These are phyloP conservation scores for Piaya cayana DNA, from an alignment of 2,113 vertebrate species.

Conservation along the genomic window DNA sequence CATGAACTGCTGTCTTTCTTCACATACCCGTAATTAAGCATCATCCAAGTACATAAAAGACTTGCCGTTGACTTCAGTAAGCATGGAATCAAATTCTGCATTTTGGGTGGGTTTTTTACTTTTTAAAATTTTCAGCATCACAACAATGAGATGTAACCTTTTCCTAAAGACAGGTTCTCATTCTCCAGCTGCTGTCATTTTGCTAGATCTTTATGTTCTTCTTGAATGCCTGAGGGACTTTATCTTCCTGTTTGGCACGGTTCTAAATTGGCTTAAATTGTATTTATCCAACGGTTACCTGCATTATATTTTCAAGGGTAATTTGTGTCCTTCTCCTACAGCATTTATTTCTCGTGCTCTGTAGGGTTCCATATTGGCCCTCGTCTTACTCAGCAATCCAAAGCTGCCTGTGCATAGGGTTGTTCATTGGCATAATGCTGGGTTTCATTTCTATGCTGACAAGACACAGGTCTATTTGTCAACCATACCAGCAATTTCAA, in stretches of 20 bases:
- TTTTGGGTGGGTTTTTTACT: background rate
- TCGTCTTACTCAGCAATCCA: conserved; percentile 37
- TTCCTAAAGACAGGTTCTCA: conserved; percentile 64
- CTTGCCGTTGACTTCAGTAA: background rate
- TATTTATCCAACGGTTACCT: conserved; percentile 76
- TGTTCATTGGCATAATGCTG: conserved; percentile 21
- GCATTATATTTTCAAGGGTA: conserved; percentile 73
- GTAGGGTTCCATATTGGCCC: conserved; percentile 60
- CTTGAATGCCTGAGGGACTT: conserved; percentile 72
- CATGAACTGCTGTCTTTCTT: background rate
- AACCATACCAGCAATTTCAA: conserved; percentile 54
- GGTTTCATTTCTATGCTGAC: conserved; percentile 42
- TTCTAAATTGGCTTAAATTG: conserved; percentile 72
- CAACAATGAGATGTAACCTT: conserved; percentile 66
- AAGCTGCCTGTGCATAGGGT: conserved; percentile 29
- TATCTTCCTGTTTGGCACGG: conserved; percentile 75
- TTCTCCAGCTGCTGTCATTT: conserved; percentile 68
- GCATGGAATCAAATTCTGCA: background rate
- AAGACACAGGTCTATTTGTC: conserved; percentile 44
- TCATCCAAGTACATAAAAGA: background rate
- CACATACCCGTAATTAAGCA: background rate
- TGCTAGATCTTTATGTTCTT: conserved; percentile 76
- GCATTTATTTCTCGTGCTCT: conserved; percentile 61
- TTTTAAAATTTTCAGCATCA: conserved; percentile 57
- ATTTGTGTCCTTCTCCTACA: conserved; percentile 66